A percentile compares a stretch with the other conserved stretches of the same genome.
phyloP scores from a whole-genome alignment of 1,140 invertebrate species.

The Pogonus chalceus region DNA sequence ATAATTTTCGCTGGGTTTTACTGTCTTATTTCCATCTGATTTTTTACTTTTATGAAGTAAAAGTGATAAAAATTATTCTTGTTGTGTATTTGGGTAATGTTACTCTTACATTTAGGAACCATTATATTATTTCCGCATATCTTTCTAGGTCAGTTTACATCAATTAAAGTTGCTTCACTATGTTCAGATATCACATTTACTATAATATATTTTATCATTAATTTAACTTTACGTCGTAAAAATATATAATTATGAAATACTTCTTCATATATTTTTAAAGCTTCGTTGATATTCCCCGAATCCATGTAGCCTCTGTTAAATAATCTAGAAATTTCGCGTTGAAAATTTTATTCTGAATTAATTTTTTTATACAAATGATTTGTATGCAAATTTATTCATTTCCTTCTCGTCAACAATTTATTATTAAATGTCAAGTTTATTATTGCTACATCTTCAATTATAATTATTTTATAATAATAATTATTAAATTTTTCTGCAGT shows the following conservation, averaged over 20 bases:
- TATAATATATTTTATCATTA: slow-evolving; percentile 36
- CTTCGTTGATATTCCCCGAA: slow-evolving; percentile 35
- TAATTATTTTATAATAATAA: too few relatives aligned
- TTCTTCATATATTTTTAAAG: slow-evolving; percentile 35
- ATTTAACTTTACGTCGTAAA: slow-evolving; percentile 31
- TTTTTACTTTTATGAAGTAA: slow-evolving; percentile 19
- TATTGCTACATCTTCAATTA: too few relatives aligned
- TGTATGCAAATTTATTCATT: too few relatives aligned
- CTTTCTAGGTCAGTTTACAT: slow-evolving; percentile 33
- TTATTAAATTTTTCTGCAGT: too few relatives aligned
- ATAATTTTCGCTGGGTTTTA: neutral
- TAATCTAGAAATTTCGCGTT: slow-evolving; percentile 37
- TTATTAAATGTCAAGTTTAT: too few relatives aligned
- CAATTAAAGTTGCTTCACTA: slow-evolving; percentile 38
- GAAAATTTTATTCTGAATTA: slow-evolving; percentile 26
- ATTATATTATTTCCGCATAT: slow-evolving; percentile 38
- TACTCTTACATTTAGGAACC: slow-evolving; percentile 34
- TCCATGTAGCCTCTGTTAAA: slow-evolving; percentile 39
- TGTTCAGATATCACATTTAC: slow-evolving; percentile 31
- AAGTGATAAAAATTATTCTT: slow-evolving; percentile 35
- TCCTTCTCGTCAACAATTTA: too few relatives aligned
- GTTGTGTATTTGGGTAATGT: slow-evolving; percentile 30
- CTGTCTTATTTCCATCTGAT: neutral
- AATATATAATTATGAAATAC: slow-evolving; percentile 32
- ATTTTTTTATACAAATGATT: too few relatives aligned